These are phyloP conservation scores for Pelmatolapia mariae DNA, from an alignment of 2,113 vertebrate species.

Conservation along the genomic window DNA sequence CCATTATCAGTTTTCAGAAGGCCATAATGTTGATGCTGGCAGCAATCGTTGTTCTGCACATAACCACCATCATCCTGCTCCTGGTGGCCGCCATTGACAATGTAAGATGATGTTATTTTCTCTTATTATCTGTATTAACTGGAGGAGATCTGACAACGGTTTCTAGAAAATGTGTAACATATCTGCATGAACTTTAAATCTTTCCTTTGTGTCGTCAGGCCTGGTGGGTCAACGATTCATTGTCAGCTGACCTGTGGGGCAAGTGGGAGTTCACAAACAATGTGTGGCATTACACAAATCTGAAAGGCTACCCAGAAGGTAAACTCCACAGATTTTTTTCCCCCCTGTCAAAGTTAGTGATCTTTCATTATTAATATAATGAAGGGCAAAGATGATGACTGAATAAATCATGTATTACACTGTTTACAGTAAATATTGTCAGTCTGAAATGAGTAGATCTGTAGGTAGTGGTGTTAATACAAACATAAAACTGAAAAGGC, in stretches of 20 bases:
- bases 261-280: slow-evolving; percentile 43
- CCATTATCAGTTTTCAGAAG: slow-evolving; percentile 35
- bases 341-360: neutral
- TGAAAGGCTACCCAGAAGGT: slow-evolving; percentile 59
- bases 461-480: neutral
- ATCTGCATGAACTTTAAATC: neutral
- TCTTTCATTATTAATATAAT: neutral
- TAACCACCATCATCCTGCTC: slow-evolving; percentile 71
- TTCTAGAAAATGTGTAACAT: neutral
- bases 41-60: slow-evolving; percentile 72
- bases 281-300: slow-evolving; percentile 66
- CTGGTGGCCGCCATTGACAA: slow-evolving; percentile 75
- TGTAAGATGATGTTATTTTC: slow-evolving; percentile 49
- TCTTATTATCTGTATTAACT: neutral
- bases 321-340: neutral
- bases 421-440: neutral
- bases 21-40: slow-evolving; percentile 73
- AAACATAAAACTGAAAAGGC: neutral
- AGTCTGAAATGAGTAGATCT: neutral
- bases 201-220: slow-evolving; percentile 46
- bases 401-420: neutral
- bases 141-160: neutral
- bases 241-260: slow-evolving; percentile 72
- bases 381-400: neutral
- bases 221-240: slow-evolving; percentile 64